These are phyloP conservation scores for Eupithecia centaureata DNA, from an alignment of 2,888 invertebrate species.

Conservation along the genomic window DNA sequence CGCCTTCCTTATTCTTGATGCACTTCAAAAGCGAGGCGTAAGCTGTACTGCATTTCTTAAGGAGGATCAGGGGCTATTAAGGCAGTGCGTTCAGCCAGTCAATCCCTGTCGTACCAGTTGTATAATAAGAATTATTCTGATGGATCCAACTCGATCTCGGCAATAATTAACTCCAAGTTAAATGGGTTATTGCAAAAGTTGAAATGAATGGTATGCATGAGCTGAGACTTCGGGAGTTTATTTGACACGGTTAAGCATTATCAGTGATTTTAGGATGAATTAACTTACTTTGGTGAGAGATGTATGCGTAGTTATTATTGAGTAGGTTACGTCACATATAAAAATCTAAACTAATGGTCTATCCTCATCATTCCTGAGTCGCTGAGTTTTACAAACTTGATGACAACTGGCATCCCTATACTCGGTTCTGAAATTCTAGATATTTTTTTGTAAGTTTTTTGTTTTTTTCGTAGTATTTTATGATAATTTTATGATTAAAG, in stretches of 20 bases:
- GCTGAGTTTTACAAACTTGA: too few species aligned
- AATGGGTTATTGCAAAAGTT: slow-evolving; percentile 31
- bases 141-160: slow-evolving; percentile 17
- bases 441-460: too few species aligned
- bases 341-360: too few species aligned
- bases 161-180: slow-evolving; percentile 29
- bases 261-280: slow-evolving; percentile 14
- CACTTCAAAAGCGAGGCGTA: too few species aligned
- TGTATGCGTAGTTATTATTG: background rate
- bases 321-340: too few species aligned
- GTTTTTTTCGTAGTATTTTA: too few species aligned
- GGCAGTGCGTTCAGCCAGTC: background rate
- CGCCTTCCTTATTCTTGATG: too few species aligned
- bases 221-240: slow-evolving; percentile 21
- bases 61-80: background rate
- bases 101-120: background rate
- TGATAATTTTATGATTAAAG: too few species aligned
- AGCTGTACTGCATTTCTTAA: too few species aligned
- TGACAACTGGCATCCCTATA: too few species aligned
- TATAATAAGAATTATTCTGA: slow-evolving; percentile 19
- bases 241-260: slow-evolving; percentile 6
- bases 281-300: background rate
- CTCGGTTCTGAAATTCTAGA: too few species aligned
- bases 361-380: too few species aligned
- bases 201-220: slow-evolving; percentile 26